These are phyloP conservation scores for Probosciger aterrimus DNA, from an alignment of 2,113 vertebrate genomes.

Conservation along the genomic window DNA sequence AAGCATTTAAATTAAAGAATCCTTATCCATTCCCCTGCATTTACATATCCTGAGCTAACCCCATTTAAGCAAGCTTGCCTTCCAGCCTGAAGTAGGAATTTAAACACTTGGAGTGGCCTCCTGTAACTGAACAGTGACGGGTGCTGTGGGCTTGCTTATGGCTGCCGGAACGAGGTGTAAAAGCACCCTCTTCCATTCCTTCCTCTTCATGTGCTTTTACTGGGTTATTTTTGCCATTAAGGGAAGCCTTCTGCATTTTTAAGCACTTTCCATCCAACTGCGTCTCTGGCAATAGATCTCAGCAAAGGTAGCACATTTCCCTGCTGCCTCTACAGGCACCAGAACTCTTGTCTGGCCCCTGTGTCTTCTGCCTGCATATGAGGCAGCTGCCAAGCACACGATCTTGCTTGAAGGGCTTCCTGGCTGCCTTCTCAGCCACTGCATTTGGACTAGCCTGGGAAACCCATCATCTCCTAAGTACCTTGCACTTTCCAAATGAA, in stretches of 20 bases:
- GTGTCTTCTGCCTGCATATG: not conserved
- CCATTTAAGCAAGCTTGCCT: not conserved
- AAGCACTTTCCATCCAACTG: not conserved
- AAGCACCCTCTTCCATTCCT: not conserved
- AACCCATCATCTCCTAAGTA: not conserved
- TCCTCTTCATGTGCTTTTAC: not conserved
- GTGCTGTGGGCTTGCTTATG: not conserved
- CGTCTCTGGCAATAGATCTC: not conserved
- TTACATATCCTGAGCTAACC: not conserved
- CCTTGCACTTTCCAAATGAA: not conserved
- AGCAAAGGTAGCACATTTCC: not conserved
- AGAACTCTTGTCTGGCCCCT: not conserved
- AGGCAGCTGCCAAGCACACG: not conserved
- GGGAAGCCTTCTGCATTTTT: not conserved
- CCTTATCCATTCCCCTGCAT: not conserved
- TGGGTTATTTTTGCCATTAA: not conserved
- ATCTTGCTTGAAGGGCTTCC: not conserved
- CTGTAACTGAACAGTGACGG: not conserved
- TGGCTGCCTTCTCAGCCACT: not conserved
- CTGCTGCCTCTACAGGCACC: not conserved
- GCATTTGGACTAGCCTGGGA: not conserved
- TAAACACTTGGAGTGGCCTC: not conserved
- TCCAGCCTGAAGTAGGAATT: not conserved
- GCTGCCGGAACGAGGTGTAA: rapidly evolving
- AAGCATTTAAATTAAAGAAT: not conserved